Evolutionary conservation across 2,113 vertebrate genomes (phyloP).

Genomic region (Prionailurus viverrinus): DNA sequence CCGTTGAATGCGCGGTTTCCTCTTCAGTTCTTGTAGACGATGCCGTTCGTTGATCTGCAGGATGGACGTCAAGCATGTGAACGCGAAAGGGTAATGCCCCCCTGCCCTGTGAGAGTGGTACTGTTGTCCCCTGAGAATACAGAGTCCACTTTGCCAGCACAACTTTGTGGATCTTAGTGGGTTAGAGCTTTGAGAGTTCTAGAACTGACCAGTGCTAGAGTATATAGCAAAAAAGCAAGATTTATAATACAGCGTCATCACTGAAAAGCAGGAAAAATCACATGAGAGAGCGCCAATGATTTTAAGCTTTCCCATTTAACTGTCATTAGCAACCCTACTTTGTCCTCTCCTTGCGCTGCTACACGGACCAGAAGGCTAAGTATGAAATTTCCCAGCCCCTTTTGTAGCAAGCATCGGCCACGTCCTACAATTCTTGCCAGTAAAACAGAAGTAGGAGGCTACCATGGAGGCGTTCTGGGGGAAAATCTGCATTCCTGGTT

Average conservation of each 20-base stretch:
- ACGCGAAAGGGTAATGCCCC: neutral
- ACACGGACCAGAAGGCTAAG: neutral
- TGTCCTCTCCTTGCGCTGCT: neutral
- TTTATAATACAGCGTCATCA: neutral
- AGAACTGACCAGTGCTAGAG: neutral
- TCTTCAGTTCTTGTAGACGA: neutral
- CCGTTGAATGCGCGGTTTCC: accelerated
- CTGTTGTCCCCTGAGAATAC: neutral
- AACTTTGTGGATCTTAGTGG: too few relatives aligned
- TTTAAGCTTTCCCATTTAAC: neutral
- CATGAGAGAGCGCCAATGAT: neutral
- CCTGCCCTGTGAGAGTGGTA: neutral
- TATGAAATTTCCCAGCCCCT: neutral
- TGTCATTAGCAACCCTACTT: neutral
- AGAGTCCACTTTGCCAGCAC: neutral
- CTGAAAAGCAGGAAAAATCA: neutral
- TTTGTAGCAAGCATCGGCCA: neutral
- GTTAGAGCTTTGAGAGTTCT: too few relatives aligned
- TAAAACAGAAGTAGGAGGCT: neutral
- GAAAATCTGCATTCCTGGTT: too few relatives aligned
- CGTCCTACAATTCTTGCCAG: too few relatives aligned
- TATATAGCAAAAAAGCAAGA: neutral
- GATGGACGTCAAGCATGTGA: neutral
- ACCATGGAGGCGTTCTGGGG: neutral
- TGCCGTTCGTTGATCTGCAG: neutral